Base-by-base conservation (phyloP, 1,140 invertebrate species). In the Lasaia peninsularis region DNA sequence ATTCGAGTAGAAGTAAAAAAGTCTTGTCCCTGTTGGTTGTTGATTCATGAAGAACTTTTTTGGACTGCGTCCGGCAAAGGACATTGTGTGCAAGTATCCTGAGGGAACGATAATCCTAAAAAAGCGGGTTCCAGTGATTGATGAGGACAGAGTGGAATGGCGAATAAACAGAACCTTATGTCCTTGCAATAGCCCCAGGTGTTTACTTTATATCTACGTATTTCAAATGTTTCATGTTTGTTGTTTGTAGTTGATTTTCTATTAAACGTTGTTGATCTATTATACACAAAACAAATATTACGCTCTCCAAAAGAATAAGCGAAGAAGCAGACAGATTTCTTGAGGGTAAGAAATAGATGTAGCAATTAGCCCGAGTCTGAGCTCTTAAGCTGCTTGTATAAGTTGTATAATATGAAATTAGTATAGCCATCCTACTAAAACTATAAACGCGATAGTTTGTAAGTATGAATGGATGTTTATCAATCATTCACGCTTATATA, bases 61-160 rank as follows among this genome's bases (percentile, higher is more conserved):
- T 69, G 60, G 60, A 50, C 18, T 54, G 64, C 58, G 69, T 67
- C 40, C 40, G 40, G 40, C 18, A 70, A 62, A 73, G 63, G 70
- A 72, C 71, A 69, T 78, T 63, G 56, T 60, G 55, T 69, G 65
- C 55, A 61, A 53, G 54, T 31, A 65, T 69, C 58, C 67, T 65
- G 48, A 53, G 80, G 75, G 80, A 73, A 67, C 69, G 72, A 73
- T 78, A 71, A 70, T 62, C 73, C 71, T 68, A 73, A 78, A 81
- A 83, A 83, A 80, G 72, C 62, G 69, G 73, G 67, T 66, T 60
- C 67, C 56, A 24, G 80, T 84, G 82, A 86, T 86, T 84, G 80
- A 86, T 86, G 79, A 73, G 70, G 66, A 71, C 61, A 60, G 67
- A 68, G 63, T 67, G 71, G 74, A 72, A 69, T 63, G 64, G 50